phyloP scores from a whole-genome alignment of 2,113 vertebrate genomes.

The Epinephelus fuscoguttatus region DNA sequence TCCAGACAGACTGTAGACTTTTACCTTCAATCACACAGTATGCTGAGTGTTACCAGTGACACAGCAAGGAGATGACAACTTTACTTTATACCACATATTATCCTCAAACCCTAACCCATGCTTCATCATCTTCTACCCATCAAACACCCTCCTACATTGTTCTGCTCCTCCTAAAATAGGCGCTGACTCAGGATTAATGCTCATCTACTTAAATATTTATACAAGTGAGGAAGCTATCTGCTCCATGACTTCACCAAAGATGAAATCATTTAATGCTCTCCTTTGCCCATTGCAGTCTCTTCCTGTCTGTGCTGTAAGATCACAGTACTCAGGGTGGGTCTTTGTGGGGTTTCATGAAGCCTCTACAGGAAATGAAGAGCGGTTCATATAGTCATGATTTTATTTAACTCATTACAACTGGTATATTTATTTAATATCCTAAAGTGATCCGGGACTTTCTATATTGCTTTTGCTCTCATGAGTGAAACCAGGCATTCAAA shows the following conservation, averaged over 20 bases:
- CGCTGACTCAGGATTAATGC: slow-evolving; percentile 73
- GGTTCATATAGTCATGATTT: slow-evolving; percentile 1
- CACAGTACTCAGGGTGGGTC: neutral
- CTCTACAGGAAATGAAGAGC: slow-evolving; percentile 14
- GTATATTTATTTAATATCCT: slow-evolving; percentile 5
- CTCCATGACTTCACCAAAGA: slow-evolving; percentile 49
- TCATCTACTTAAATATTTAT: slow-evolving; percentile 82
- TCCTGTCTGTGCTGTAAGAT: neutral
- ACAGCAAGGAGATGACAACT: neutral
- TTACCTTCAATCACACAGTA: neutral
- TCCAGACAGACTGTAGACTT: neutral
- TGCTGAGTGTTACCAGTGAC: neutral
- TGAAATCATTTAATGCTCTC: slow-evolving; percentile 55
- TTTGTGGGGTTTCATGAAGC: neutral
- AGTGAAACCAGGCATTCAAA: slow-evolving; percentile 63
- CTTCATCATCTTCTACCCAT: slow-evolving; percentile 5
- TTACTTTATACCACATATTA: slow-evolving; percentile 7
- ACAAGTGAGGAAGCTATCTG: slow-evolving; percentile 63
- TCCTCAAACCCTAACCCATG: neutral
- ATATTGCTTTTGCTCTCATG: slow-evolving; percentile 28
- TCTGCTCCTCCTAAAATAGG: slow-evolving; percentile 70
- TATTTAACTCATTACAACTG: slow-evolving; percentile 31
- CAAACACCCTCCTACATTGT: slow-evolving; percentile 26
- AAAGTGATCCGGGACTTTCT: slow-evolving; percentile 14
- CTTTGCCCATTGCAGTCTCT: slow-evolving; percentile 25